phyloP scores from a whole-genome alignment of 2,797 vertebrate species.

The Schizopygopsis pylzovi region DNA sequence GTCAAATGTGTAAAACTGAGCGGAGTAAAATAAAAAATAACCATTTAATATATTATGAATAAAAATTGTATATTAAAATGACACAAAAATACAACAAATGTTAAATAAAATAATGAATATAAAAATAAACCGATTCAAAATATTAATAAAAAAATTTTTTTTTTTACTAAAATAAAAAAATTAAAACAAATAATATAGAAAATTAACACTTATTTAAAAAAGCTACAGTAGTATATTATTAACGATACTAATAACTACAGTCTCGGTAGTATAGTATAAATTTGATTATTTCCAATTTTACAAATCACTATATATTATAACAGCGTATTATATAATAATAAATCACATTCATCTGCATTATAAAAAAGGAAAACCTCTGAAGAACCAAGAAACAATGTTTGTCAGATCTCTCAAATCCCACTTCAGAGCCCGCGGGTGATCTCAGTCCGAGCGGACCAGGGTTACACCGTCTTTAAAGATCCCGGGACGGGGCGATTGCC shows the following conservation, averaged over 20 bases:
- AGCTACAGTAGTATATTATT: not conserved
- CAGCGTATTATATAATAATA: not conserved
- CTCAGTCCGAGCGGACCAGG: not conserved
- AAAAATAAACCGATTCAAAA: not conserved
- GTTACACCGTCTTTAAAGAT: not conserved
- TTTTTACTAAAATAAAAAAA: not conserved
- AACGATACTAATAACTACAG: not conserved
- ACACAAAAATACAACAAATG: not conserved
- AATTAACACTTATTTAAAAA: not conserved
- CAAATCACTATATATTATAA: not conserved
- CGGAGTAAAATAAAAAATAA: not conserved
- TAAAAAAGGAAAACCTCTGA: conserved; percentile 27
- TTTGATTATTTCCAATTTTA: not conserved
- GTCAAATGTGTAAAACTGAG: not conserved
- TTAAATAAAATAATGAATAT: not conserved
- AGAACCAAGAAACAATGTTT: conserved; percentile 13
- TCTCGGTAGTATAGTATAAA: not conserved
- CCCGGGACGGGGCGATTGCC: not conserved
- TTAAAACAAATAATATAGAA: not conserved
- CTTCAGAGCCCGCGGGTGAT: conserved; percentile 59
- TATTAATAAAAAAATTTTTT: not conserved
- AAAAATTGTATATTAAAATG: not conserved
- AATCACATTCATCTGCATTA: not conserved
- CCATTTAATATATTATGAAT: not conserved
- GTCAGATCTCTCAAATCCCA: conserved; percentile 51